phyloP scores from a whole-genome alignment of 1,140 invertebrate genomes.

The Muscidifurax raptorellus region DNA sequence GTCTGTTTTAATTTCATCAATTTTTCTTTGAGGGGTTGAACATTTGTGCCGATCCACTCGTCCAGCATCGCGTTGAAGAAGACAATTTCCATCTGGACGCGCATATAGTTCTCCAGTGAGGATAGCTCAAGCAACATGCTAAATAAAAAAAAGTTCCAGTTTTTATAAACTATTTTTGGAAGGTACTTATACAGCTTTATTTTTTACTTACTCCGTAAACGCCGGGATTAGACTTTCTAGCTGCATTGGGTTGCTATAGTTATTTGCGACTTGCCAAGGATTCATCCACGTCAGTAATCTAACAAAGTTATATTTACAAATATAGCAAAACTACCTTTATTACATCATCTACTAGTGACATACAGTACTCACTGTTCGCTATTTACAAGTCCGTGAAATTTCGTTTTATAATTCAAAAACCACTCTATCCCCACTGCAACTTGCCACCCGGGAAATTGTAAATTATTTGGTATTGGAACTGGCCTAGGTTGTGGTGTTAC shows the following conservation, averaged over 20 bases:
- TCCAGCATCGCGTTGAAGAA: slow-evolving; percentile 76
- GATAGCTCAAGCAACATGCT: slow-evolving; percentile 76
- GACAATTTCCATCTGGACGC: slow-evolving; percentile 74
- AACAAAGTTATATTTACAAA: slow-evolving; percentile 59
- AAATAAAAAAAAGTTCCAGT: slow-evolving; percentile 56
- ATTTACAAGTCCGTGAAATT: slow-evolving; percentile 75
- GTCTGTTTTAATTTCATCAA: slow-evolving; percentile 74
- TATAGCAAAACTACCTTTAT: neutral
- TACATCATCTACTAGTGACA: neutral
- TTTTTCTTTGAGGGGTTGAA: slow-evolving; percentile 75
- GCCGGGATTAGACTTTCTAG: slow-evolving; percentile 77
- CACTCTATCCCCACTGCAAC: slow-evolving; percentile 78
- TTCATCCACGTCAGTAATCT: slow-evolving; percentile 83
- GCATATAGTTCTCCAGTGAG: slow-evolving; percentile 76
- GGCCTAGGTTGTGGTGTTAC: slow-evolving; percentile 73
- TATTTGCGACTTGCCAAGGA: slow-evolving; percentile 80
- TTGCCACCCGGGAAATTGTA: slow-evolving; percentile 80
- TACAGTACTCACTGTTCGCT: slow-evolving; percentile 79
- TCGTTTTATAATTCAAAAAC: slow-evolving; percentile 77
- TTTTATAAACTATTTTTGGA: neutral
- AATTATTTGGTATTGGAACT: slow-evolving; percentile 74
- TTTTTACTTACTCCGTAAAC: slow-evolving; percentile 75
- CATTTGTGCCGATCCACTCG: slow-evolving; percentile 77
- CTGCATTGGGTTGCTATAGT: slow-evolving; percentile 82
- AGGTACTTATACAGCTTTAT: slow-evolving; percentile 28